phyloP scores from a whole-genome alignment of 2,797 vertebrate species.

The Cottoperca gobio region DNA sequence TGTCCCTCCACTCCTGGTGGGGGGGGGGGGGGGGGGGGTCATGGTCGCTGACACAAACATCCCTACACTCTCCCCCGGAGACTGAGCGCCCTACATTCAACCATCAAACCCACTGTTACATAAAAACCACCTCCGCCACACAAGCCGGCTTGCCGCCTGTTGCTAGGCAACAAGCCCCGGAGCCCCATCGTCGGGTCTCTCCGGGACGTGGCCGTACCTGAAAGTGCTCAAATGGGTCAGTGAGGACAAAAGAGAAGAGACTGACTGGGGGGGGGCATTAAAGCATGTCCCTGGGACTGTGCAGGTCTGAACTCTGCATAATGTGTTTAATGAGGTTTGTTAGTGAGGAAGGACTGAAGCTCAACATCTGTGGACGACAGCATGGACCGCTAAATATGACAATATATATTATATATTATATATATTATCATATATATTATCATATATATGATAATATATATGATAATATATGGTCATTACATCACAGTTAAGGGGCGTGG shows the following conservation, averaged over 20 bases:
- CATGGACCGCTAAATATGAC: no score
- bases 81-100: conserved; percentile 74
- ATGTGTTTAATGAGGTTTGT: conserved; percentile 2
- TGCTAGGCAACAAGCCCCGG: conserved; percentile 80
- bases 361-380: background rate
- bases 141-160: conserved; percentile 70
- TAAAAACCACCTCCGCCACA: conserved; percentile 61
- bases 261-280: background rate
- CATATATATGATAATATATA: no score
- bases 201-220: conserved; percentile 63
- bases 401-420: no score
- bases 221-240: conserved; percentile 61
- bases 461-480: no score
- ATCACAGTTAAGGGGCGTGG: no score
- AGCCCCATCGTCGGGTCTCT: conserved; percentile 55
- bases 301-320: conserved; percentile 12
- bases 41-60: conserved; percentile 28
- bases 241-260: conserved; percentile 58
- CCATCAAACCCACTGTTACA: conserved; percentile 69
- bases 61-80: conserved; percentile 32
- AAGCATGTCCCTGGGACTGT: background rate
- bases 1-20: background rate
- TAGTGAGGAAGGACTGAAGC: conserved; percentile 8
- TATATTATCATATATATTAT: no score
- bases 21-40: background rate